Conservation (phyloP, 2,888 invertebrate genomes). For the Archips xylosteana region DNA sequence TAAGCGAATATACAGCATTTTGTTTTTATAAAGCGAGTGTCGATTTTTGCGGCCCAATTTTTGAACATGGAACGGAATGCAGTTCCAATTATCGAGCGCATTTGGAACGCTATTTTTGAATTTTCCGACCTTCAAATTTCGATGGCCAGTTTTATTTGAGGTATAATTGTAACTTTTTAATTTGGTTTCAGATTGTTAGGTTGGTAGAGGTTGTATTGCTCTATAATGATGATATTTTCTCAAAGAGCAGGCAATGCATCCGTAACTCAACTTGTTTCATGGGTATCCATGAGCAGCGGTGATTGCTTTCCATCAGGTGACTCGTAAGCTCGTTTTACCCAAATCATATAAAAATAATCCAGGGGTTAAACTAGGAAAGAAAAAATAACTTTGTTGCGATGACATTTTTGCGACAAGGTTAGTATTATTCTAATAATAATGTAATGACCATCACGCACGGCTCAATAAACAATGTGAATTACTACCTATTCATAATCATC, state of each 20-base stretch:
- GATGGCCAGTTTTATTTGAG: background rate
- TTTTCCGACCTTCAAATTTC: conserved; percentile 28
- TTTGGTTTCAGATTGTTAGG: conserved; percentile 3
- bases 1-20: conserved; percentile 21
- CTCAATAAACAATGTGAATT: too few species aligned
- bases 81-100: conserved; percentile 41
- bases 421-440: too few species aligned
- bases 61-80: conserved; percentile 47
- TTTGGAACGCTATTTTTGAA: conserved; percentile 44
- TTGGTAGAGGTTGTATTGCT: background rate
- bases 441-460: too few species aligned
- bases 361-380: background rate
- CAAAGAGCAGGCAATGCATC: too few species aligned
- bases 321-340: too few species aligned
- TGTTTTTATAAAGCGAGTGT: conserved; percentile 56
- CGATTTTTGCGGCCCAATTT: conserved; percentile 67
- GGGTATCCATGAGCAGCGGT: too few species aligned
- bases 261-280: too few species aligned
- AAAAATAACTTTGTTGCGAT: too few species aligned
- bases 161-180: background rate
- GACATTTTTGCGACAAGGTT: too few species aligned
- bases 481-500: too few species aligned
- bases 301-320: too few species aligned
- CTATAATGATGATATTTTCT: background rate
- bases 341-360: background rate